A percentile compares a stretch with the other conserved stretches of the same genome.
These are phyloP conservation scores for Dunckerocampus dactyliophorus DNA, from an alignment of 2,113 vertebrate genomes.

Conservation along the genomic window DNA sequence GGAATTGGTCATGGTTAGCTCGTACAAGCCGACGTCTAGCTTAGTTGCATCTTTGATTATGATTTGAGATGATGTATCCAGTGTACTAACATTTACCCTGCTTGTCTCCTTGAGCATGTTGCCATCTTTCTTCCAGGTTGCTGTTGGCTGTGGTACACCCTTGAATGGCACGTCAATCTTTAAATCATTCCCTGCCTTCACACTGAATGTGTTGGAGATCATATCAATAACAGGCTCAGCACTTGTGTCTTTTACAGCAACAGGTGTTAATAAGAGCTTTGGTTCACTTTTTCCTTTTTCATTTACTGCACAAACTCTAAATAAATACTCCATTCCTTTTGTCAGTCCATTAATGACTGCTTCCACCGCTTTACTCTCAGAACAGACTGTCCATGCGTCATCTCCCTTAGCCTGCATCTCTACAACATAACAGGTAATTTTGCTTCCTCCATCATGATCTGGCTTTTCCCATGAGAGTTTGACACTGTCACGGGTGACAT, in stretches of 20 bases:
- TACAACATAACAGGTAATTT: constrained; percentile 88
- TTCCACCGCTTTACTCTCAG: constrained; percentile 84
- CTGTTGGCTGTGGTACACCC: constrained; percentile 81
- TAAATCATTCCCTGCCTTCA: constrained; percentile 90
- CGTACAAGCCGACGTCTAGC: constrained; percentile 87
- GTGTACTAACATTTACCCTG: constrained; percentile 84
- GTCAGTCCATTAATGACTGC: constrained; percentile 81
- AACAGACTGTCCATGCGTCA: constrained; percentile 86
- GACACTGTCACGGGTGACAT: constrained; percentile 82
- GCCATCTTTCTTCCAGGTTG: constrained; percentile 87
- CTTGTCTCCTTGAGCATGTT: constrained; percentile 89
- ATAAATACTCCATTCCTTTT: constrained; percentile 87
- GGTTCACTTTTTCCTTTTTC: constrained; percentile 96
- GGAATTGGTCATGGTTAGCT: constrained; percentile 82
- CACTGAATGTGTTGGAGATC: constrained; percentile 84
- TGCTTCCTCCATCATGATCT: constrained; percentile 94
- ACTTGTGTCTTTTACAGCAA: constrained; percentile 85
- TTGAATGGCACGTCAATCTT: constrained; percentile 93
- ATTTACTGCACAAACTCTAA: constrained; percentile 88
- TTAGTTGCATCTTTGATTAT: constrained; percentile 86
- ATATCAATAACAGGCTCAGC: constrained; percentile 84
- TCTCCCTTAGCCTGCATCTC: constrained; percentile 93
- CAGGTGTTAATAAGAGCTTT: constrained; percentile 82
- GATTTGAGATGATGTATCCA: constrained; percentile 82
- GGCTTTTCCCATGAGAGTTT: constrained; percentile 95